Conservation (phyloP, 92 coral and sea anemone species). For the Bergia sp. region DNA sequence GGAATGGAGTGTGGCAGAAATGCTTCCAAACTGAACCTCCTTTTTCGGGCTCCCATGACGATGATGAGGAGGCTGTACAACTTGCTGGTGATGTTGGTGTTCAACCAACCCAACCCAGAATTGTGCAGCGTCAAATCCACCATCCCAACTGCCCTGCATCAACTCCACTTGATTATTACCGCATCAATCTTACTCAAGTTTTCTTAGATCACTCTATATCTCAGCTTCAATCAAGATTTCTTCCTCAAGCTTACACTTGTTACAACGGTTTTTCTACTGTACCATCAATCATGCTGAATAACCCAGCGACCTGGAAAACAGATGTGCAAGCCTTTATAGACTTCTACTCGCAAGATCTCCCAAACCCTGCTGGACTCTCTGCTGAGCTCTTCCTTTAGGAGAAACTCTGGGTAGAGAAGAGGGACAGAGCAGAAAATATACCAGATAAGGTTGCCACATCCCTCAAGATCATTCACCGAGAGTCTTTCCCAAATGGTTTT, state of each 20-base stretch:
- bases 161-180: conserved; percentile 23
- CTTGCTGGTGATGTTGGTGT: conserved; percentile 24
- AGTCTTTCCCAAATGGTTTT: conserved; percentile 39
- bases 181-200: background rate
- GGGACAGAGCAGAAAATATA: conserved; percentile 52
- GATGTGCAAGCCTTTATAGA: conserved; percentile 40
- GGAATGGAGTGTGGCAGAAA: no score
- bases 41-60: no score
- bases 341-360: conserved; percentile 43
- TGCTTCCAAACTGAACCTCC: no score
- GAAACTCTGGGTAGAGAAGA: conserved; percentile 49
- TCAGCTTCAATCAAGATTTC: conserved; percentile 61
- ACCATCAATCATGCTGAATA: conserved; percentile 45
- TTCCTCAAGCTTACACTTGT: conserved; percentile 54
- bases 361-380: conserved; percentile 55
- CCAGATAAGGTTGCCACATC: conserved; percentile 51
- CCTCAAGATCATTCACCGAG: conserved; percentile 44
- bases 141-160: conserved; percentile 21
- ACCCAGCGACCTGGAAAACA: conserved; percentile 54
- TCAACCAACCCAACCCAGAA: conserved; percentile 16
- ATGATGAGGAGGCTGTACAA: conserved; percentile 4
- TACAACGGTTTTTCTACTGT: conserved; percentile 57
- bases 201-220: conserved; percentile 41
- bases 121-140: conserved; percentile 24
- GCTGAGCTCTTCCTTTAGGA: conserved; percentile 25